Evolutionary conservation across 2,888 invertebrate genomes (phyloP).

Genomic region (Petrophora chlorosata): DNA sequence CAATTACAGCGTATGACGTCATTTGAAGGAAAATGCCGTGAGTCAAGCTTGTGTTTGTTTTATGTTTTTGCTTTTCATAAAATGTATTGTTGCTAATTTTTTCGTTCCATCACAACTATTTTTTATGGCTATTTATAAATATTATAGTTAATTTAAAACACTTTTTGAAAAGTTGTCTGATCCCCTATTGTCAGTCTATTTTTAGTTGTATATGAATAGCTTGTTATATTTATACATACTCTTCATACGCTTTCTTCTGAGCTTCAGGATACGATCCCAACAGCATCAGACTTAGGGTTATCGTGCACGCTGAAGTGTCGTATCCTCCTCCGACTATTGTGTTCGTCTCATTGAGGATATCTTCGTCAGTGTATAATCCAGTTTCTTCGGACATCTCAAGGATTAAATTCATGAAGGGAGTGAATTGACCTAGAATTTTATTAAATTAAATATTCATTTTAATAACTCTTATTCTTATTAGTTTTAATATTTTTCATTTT

Average conservation of each 20-base stretch:
- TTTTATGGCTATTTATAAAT: too few relatives aligned
- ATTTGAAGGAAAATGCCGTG: too few relatives aligned
- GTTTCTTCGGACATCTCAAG: slow-evolving; percentile 5
- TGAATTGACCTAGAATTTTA: slow-evolving; percentile 6
- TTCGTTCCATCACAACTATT: too few relatives aligned
- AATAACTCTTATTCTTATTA: not conserved
- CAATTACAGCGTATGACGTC: too few relatives aligned
- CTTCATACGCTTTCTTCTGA: slow-evolving; percentile 13
- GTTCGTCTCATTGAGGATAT: slow-evolving; percentile 11
- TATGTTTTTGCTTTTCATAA: too few relatives aligned
- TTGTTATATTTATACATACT: slow-evolving; percentile 16
- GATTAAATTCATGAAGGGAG: slow-evolving; percentile 12
- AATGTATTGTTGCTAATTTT: too few relatives aligned
- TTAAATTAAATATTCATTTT: not conserved
- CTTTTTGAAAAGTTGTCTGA: too few relatives aligned
- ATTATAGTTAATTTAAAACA: too few relatives aligned
- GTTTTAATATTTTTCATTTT: not conserved
- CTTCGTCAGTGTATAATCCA: slow-evolving; percentile 6
- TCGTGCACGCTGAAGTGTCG: slow-evolving; percentile 13
- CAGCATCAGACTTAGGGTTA: slow-evolving; percentile 6
- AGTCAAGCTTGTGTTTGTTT: too few relatives aligned
- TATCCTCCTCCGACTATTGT: slow-evolving; percentile 12
- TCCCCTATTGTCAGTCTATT: too few relatives aligned
- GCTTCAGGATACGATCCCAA: slow-evolving; percentile 12
- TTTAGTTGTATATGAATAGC: too few relatives aligned